Evolutionary conservation across 2,888 invertebrate species (phyloP).

Genomic region (Aleiodes leptofemur): DNA sequence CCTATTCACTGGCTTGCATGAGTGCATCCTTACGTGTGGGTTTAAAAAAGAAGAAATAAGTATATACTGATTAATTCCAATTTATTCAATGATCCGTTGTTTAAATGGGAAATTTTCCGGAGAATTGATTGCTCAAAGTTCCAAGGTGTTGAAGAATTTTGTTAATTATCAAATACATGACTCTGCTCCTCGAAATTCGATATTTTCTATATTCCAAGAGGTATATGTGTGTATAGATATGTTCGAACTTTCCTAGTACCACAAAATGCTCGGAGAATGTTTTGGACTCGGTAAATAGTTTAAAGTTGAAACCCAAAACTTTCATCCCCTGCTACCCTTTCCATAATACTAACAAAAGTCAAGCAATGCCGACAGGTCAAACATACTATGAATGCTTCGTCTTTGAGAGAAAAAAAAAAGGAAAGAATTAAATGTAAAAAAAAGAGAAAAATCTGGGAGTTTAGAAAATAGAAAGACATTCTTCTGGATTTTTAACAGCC

Average conservation of each 20-base stretch:
- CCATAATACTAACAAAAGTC: slow-evolving; percentile 4
- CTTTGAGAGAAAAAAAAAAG: not conserved
- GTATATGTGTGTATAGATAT: not conserved
- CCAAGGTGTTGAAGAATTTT: no score
- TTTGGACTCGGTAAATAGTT: slow-evolving; percentile 27
- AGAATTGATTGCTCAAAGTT: no score
- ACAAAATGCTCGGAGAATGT: slow-evolving; percentile 24
- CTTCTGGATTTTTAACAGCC: slow-evolving; percentile 26
- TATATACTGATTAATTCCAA: not conserved
- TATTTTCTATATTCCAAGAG: not conserved
- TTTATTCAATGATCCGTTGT: no score
- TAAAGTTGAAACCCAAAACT: slow-evolving; percentile 18
- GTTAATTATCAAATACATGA: no score
- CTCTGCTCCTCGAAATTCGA: no score
- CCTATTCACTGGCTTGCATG: slow-evolving; percentile 34
- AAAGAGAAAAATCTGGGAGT: not conserved
- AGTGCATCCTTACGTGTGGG: slow-evolving; percentile 3
- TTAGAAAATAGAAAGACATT: slow-evolving; percentile 10
- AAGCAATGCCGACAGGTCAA: slow-evolving; percentile 27
- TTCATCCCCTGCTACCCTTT: slow-evolving; percentile 7
- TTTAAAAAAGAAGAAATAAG: not conserved
- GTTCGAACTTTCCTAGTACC: not conserved
- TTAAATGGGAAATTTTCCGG: no score
- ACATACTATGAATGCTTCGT: slow-evolving; percentile 23
- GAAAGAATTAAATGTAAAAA: not conserved